Base-by-base conservation (phyloP, 2,888 invertebrate genomes). In the Hypolimnas misippus region DNA sequence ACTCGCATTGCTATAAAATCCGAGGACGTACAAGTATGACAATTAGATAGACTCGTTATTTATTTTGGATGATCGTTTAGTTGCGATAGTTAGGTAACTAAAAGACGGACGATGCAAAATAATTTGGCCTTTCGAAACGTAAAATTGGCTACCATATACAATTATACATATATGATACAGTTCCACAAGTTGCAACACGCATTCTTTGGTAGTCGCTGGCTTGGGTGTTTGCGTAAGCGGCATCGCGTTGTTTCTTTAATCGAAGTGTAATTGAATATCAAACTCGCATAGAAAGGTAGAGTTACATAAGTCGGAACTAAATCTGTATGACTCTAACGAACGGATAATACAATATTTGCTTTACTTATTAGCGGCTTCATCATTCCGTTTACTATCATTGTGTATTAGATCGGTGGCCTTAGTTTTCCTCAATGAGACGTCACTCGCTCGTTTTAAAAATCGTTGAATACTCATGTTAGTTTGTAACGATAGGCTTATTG, bases 261-360 rank as follows among this genome's bases (percentile, higher is more conserved):
- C 62, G 63, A 61, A 57, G 51, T 57, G 63, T 67, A 68, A 68
- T 65, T 53, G 65, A 70, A 66, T 67, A 69, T 70, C 69, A 54
- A 63, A 63, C 59, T 57, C 66, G 66, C 68, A 67, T 65, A 69
- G 69, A 69, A 69, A 69, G 69, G 68, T 56, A 56, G 42, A 44
- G 56, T 69, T 67, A 59, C 62, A 51, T 63, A 67, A 69, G 56
- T 67, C 63, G 65, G 63, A 62, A 65, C 54, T 52, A 29, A 38
- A 59, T 58, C 44, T 57, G 53, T 38, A 40, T 6, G 14, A 49
- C 19, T 50, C 52, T 35, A 51, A 40, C 29, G 16, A 35, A 54
- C 35, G 40, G 16, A 40, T 6, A n/a, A 40, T 29, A 55, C 51
- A 40, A 49, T 31, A 6, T 16, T 29, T 42, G 19, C 8, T 46